phyloP scores from a whole-genome alignment of 2,797 vertebrate genomes.

The Octomys mimax region DNA sequence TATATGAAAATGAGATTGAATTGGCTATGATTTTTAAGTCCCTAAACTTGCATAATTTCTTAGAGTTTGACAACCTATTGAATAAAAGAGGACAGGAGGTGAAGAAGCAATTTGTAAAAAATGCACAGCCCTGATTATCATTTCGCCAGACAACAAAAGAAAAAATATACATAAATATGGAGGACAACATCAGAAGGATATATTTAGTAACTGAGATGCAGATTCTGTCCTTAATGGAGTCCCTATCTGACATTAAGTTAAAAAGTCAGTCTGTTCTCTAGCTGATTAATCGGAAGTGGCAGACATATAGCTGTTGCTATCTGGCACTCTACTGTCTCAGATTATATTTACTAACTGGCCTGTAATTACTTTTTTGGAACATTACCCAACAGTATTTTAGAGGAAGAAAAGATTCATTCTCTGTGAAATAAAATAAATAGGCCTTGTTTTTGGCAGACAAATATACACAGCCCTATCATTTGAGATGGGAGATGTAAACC shows the following conservation, averaged over 20 bases:
- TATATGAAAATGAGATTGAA: conserved; percentile 77
- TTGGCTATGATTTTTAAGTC: conserved; percentile 67
- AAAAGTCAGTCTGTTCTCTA: conserved; percentile 55
- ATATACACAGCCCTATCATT: conserved; percentile 56
- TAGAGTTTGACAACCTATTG: conserved; percentile 62
- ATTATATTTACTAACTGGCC: conserved; percentile 81
- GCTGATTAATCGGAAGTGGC: conserved; percentile 65
- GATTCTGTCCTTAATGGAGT: conserved; percentile 60
- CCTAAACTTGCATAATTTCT: conserved; percentile 67
- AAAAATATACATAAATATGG: conserved; percentile 46
- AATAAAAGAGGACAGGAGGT: conserved; percentile 65
- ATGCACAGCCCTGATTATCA: conserved; percentile 20
- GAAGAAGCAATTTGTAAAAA: conserved; percentile 65
- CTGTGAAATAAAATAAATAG: conserved; percentile 75
- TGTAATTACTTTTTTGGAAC: conserved; percentile 84
- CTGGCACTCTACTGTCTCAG: conserved; percentile 69
- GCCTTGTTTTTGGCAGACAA: conserved; percentile 69
- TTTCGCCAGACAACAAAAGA: conserved; percentile 55
- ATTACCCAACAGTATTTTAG: conserved; percentile 78
- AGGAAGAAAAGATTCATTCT: conserved; percentile 77
- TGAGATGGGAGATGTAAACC: conserved; percentile 67
- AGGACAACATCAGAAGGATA: conserved; percentile 13
- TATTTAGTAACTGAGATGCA: conserved; percentile 48
- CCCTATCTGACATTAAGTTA: conserved; percentile 44
- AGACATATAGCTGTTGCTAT: conserved; percentile 71